Evolutionary conservation across 2,797 vertebrate genomes (phyloP).

Genomic region (Acestrorhynchus altus): DNA sequence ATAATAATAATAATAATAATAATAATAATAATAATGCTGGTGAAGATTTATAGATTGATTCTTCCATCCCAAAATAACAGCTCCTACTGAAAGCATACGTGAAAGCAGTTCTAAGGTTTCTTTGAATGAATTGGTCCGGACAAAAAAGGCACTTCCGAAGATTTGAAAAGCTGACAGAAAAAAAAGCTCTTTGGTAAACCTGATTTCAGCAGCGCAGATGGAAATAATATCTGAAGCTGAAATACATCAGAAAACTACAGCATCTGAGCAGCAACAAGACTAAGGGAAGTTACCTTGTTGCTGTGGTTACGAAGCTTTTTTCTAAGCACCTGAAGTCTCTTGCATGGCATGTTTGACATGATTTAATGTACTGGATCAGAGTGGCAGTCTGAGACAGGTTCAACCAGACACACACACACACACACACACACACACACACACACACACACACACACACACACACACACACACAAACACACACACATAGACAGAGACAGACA

Average conservation of each 20-base stretch:
- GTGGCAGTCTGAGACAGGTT: conserved; percentile 40
- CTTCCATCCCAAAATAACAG: neutral
- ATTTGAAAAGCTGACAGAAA: neutral
- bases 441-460: conserved; percentile 15
- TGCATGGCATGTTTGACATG: conserved; percentile 24
- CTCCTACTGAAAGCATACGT: neutral
- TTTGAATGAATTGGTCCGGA: neutral
- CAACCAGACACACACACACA: neutral
- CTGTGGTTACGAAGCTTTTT: conserved; percentile 37
- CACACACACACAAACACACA: too few relatives aligned
- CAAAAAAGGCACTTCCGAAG: neutral
- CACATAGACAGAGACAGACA: too few relatives aligned
- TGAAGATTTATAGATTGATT: neutral
- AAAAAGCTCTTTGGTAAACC: neutral
- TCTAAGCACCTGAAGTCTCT: neutral
- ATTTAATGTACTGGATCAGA: conserved; percentile 21
- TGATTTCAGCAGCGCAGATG: neutral
- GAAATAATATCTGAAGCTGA: neutral
- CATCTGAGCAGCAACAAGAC: neutral
- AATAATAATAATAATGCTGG: too few relatives aligned
- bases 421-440: conserved; percentile 8
- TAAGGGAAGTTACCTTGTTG: conserved; percentile 39
- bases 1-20: too few relatives aligned
- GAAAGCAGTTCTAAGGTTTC: neutral
- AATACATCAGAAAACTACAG: neutral